These are phyloP conservation scores for Orussus abietinus DNA, from an alignment of 1,140 invertebrate species.

Conservation along the genomic window DNA sequence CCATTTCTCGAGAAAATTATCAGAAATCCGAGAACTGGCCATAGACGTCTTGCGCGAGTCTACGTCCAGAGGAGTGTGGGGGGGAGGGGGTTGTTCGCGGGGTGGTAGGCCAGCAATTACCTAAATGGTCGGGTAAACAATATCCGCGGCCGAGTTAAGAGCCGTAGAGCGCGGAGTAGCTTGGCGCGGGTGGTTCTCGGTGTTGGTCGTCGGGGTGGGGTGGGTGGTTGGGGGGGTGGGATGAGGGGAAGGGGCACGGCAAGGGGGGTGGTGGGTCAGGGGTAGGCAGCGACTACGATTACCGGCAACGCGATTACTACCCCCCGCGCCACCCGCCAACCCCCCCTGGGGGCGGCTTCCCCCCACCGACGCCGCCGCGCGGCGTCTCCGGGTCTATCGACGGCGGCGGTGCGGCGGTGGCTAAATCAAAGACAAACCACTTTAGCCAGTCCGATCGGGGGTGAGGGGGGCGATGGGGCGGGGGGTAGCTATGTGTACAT, in stretches of 20 bases:
- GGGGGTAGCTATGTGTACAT: constrained; percentile 34
- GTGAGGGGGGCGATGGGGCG: constrained; percentile 12
- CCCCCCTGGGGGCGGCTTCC: constrained; percentile 14
- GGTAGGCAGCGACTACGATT: constrained; percentile 15
- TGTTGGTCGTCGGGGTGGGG: too few relatives aligned
- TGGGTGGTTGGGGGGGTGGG: too few relatives aligned
- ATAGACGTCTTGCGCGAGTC: too few relatives aligned
- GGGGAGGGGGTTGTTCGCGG: constrained; percentile 19
- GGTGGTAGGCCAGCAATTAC: constrained; percentile 52
- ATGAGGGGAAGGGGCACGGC: too few relatives aligned
- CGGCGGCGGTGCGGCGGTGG: constrained; percentile 29
- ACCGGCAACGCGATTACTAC: constrained; percentile 2
- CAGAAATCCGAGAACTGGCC: too few relatives aligned
- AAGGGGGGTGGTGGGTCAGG: too few relatives aligned
- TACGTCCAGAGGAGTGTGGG: neutral
- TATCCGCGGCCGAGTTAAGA: constrained; percentile 48
- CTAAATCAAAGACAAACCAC: constrained; percentile 55
- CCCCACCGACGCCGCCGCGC: neutral
- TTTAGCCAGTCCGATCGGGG: constrained; percentile 43
- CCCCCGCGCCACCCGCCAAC: constrained; percentile 13
- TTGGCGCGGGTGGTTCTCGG: too few relatives aligned
- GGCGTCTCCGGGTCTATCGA: constrained; percentile 7
- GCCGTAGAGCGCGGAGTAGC: too few relatives aligned
- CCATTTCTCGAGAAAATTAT: too few relatives aligned
- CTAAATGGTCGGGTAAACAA: constrained; percentile 55